Conservation (phyloP, 2,888 invertebrate genomes). For the Heterodera filipjevi region DNA sequence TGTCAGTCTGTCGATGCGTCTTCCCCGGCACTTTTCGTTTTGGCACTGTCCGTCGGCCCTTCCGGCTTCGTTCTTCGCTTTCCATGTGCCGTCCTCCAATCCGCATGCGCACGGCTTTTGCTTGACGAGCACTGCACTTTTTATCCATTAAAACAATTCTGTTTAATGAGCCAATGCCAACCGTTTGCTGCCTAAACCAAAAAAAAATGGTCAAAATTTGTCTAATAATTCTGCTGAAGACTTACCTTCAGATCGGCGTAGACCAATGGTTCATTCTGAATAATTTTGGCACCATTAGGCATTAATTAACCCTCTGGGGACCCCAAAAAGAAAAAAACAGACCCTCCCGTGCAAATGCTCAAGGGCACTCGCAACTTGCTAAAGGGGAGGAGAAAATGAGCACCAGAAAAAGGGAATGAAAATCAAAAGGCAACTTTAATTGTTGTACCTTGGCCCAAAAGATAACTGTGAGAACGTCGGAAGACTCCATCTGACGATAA, state of each 20-base stretch:
- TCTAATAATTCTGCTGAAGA: neutral
- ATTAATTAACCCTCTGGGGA: neutral
- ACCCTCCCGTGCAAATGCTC: conserved; percentile 78
- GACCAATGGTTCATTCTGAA: conserved; percentile 80
- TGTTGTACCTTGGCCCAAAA: conserved; percentile 80
- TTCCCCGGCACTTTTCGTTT: conserved; percentile 66
- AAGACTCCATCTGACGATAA: conserved; percentile 30
- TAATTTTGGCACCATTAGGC: neutral
- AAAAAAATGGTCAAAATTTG: neutral
- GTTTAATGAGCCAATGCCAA: conserved; percentile 8
- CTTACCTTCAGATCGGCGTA: conserved; percentile 86
- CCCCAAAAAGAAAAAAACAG: neutral
- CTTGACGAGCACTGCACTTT: conserved; percentile 53
- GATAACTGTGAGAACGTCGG: conserved; percentile 72
- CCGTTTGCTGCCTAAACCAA: conserved; percentile 7
- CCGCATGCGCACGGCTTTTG: conserved; percentile 49
- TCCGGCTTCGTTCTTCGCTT: conserved; percentile 9
- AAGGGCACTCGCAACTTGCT: conserved; percentile 92
- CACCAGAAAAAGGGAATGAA: too few relatives aligned
- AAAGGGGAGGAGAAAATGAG: too few relatives aligned
- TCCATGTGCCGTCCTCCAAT: conserved; percentile 31
- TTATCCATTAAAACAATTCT: conserved; percentile 5
- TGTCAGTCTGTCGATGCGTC: conserved; percentile 52
- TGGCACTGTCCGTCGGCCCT: conserved; percentile 55
- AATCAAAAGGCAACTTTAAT: neutral